Conservation (phyloP, 2,888 invertebrate species). For the Nomada ferruginata region DNA sequence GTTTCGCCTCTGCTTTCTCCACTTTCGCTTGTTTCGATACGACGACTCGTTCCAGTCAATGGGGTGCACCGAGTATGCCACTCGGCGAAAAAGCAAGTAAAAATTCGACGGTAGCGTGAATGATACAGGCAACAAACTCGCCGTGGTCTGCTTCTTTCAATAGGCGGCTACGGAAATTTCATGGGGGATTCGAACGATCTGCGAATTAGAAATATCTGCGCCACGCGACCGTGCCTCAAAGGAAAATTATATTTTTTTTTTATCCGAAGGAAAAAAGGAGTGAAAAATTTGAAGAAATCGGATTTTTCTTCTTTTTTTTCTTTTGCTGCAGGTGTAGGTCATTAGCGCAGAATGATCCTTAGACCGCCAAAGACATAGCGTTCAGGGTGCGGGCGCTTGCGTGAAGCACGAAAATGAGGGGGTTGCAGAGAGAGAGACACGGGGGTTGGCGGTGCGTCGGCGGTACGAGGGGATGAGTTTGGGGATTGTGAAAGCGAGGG, state of each 20-base stretch:
- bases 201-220: too few species aligned
- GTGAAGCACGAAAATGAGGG: constrained; percentile 83
- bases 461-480: constrained; percentile 73
- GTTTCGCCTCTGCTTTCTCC: not conserved
- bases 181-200: not conserved
- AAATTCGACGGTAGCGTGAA: not conserved
- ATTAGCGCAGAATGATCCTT: constrained; percentile 71
- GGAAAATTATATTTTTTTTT: not conserved
- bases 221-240: not conserved
- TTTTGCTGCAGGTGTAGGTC: constrained; percentile 17
- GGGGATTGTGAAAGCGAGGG: constrained; percentile 81
- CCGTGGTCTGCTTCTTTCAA: not conserved
- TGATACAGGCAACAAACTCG: not conserved
- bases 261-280: not conserved
- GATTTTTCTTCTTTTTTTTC: constrained; percentile 14
- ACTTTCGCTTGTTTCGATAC: constrained; percentile 16
- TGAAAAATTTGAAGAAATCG: not conserved
- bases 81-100: not conserved
- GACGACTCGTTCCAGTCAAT: constrained; percentile 3
- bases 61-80: not conserved
- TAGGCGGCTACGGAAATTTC: not conserved
- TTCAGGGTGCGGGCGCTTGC: constrained; percentile 79
- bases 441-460: constrained; percentile 66
- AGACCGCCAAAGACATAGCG: constrained; percentile 69
- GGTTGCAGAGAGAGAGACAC: constrained; percentile 40